Evolutionary conservation across 2,113 vertebrate species (phyloP).

Genomic region (Eulacestoma nigropectus): DNA sequence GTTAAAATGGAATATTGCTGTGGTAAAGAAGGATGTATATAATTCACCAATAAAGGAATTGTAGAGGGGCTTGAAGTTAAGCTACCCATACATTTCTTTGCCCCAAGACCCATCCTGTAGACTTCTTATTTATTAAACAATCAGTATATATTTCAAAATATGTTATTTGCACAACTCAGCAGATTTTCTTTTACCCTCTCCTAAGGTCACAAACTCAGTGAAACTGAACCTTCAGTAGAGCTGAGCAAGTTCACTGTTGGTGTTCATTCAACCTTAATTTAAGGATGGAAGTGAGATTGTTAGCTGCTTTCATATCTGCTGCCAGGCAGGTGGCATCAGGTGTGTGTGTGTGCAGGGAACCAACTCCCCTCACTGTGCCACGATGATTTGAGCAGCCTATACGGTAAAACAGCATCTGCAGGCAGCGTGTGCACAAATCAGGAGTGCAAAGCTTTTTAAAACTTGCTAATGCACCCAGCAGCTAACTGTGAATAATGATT

Average conservation of each 20-base stretch:
- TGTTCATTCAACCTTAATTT: neutral
- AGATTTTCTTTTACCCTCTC: neutral
- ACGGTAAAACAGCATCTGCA: neutral
- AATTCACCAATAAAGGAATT: neutral
- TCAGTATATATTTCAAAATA: neutral
- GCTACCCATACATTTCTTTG: neutral
- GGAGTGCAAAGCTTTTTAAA: neutral
- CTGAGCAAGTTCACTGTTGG: neutral
- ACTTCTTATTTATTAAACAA: neutral
- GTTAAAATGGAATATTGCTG: neutral
- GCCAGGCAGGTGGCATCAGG: neutral
- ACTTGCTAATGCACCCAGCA: neutral
- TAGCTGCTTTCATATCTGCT: neutral
- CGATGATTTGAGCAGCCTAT: neutral
- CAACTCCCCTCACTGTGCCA: accelerated
- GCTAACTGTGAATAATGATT: neutral
- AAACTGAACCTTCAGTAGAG: neutral
- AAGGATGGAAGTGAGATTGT: neutral
- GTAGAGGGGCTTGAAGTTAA: neutral
- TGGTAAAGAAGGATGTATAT: neutral
- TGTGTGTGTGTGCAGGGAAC: neutral
- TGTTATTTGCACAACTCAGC: neutral
- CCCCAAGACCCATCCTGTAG: neutral
- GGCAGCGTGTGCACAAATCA: neutral
- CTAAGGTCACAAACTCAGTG: neutral